phyloP scores from a whole-genome alignment of 2,113 vertebrate genomes.

The Clarias macrocephalus region DNA sequence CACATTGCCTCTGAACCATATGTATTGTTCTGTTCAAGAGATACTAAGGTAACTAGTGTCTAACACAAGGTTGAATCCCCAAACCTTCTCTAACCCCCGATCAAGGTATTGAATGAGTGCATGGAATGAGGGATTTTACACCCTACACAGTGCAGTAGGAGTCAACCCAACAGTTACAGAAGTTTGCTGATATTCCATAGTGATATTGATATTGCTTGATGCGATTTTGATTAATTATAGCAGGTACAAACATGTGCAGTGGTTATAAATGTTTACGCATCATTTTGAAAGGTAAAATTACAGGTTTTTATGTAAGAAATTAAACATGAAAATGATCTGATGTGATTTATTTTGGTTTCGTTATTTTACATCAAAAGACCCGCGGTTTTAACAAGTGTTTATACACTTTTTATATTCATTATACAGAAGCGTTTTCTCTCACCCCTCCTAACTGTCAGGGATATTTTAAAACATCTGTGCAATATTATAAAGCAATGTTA shows the following conservation, averaged over 20 bases:
- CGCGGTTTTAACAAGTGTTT: not conserved
- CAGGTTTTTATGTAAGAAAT: not conserved
- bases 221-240: not conserved
- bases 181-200: too few relatives aligned
- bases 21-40: too few relatives aligned
- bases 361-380: not conserved
- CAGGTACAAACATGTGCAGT: not conserved
- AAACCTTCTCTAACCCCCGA: too few relatives aligned
- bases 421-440: not conserved
- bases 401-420: not conserved
- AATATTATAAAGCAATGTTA: not conserved
- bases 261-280: not conserved
- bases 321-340: not conserved
- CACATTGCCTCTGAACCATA: too few relatives aligned
- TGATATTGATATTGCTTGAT: too few relatives aligned
- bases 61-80: too few relatives aligned
- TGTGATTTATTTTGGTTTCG: not conserved
- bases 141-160: too few relatives aligned
- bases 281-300: not conserved
- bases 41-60: too few relatives aligned
- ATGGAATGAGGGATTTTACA: too few relatives aligned
- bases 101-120: too few relatives aligned
- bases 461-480: not conserved
- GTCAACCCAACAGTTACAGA: too few relatives aligned
- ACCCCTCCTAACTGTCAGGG: not conserved